A percentile compares a stretch with the other conserved stretches of the same genome.
Conservation (phyloP, 2,113 vertebrate species). For the Eptesicus fuscus region DNA sequence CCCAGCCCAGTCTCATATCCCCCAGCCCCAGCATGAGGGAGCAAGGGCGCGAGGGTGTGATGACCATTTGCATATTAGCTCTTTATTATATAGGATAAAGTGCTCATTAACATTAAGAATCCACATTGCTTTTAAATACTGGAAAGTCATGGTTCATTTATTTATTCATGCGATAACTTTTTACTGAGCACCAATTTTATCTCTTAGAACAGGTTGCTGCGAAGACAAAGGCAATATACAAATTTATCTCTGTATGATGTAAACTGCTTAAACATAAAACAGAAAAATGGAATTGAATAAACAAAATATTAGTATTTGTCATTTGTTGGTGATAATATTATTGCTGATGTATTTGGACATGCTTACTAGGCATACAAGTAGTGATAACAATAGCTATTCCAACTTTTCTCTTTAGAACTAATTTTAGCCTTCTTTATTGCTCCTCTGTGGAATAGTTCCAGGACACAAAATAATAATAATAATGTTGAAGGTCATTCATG, state of each 20-base stretch:
- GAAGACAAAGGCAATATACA: neutral
- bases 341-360: neutral
- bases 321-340: neutral
- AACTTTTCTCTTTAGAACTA: neutral
- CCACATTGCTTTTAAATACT: neutral
- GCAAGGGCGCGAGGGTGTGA: too few relatives aligned
- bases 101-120: neutral
- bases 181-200: neutral
- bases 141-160: neutral
- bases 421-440: neutral
- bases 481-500: neutral
- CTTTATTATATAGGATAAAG: neutral
- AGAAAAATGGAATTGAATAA: neutral
- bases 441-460: neutral
- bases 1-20: too few relatives aligned
- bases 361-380: neutral
- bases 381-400: neutral
- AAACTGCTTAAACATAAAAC: neutral
- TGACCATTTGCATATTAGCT: too few relatives aligned
- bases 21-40: too few relatives aligned
- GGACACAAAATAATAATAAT: neutral
- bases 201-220: neutral
- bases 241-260: neutral
- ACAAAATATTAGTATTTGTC: conserved; percentile 13
- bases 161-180: neutral